Conservation (phyloP, 2,113 vertebrate genomes). For the Cinclus cinclus region DNA sequence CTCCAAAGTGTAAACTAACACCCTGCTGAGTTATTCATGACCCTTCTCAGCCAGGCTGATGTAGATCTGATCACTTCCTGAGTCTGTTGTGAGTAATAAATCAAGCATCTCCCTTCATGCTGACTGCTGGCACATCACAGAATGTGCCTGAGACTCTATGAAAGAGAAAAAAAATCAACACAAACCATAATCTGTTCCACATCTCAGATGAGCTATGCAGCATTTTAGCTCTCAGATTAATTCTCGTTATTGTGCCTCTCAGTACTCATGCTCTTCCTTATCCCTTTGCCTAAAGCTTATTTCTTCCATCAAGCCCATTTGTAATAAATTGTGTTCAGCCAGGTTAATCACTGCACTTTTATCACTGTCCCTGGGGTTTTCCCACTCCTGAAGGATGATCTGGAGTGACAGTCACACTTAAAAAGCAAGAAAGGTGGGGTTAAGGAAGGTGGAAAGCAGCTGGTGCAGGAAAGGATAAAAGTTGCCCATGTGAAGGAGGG, state of each 20-base stretch:
- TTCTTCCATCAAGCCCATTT: background rate
- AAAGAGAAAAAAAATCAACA: background rate
- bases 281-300: background rate
- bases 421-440: background rate
- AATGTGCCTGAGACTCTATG: background rate
- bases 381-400: background rate
- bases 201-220: background rate
- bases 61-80: background rate
- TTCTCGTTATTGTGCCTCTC: background rate
- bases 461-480: background rate
- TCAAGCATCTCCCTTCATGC: background rate
- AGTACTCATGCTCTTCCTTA: background rate
- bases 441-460: background rate
- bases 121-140: background rate
- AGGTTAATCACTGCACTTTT: background rate
- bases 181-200: background rate
- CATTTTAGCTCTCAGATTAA: background rate
- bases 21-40: background rate
- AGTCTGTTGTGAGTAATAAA: background rate
- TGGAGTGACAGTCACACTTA: background rate
- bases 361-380: background rate
- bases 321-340: background rate
- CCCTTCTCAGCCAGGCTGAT: background rate
- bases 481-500: background rate
- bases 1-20: background rate